Conservation (phyloP, 2,888 invertebrate species). For the Dryomyza anilis region DNA sequence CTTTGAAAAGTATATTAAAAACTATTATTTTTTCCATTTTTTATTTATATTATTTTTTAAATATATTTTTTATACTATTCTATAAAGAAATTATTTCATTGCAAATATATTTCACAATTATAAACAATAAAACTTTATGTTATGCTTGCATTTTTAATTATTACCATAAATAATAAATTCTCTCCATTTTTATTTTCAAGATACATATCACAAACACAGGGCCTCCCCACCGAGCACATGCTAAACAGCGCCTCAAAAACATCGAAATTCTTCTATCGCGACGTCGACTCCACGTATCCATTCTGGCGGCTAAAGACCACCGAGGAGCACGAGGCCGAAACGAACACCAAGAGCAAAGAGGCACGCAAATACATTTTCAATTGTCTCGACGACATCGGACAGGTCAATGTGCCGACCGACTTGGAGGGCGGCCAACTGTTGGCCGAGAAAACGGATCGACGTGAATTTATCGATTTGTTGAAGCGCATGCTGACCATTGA, state of each 20-base stretch:
- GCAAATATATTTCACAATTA: no score
- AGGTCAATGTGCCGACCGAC: conserved; percentile 96
- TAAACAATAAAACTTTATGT: no score
- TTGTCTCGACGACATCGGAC: conserved; percentile 97
- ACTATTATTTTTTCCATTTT: no score
- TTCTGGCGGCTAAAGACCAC: conserved; percentile 91
- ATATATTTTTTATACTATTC: no score
- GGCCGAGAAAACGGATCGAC: conserved; percentile 95
- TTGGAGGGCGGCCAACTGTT: conserved; percentile 94
- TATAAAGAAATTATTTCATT: no score
- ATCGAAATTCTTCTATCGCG: conserved; percentile 96
- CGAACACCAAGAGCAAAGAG: conserved; percentile 98
- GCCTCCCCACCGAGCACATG: conserved; percentile 97
- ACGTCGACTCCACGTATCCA: conserved; percentile 89
- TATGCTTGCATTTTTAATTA: no score
- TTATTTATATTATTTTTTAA: no score
- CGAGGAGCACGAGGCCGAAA: conserved; percentile 97
- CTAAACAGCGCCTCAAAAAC: conserved; percentile 96
- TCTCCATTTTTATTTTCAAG: conserved; percentile 39
- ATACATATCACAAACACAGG: conserved; percentile 96
- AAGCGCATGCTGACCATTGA: conserved; percentile 99
- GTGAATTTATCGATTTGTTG: conserved; percentile 96
- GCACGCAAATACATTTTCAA: conserved; percentile 99
- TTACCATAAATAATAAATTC: no score
- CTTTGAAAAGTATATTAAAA: no score